A percentile compares a stretch with the other conserved stretches of the same genome.
Conservation (phyloP, 2,797 vertebrate species). For the Dermochelys coriacea region DNA sequence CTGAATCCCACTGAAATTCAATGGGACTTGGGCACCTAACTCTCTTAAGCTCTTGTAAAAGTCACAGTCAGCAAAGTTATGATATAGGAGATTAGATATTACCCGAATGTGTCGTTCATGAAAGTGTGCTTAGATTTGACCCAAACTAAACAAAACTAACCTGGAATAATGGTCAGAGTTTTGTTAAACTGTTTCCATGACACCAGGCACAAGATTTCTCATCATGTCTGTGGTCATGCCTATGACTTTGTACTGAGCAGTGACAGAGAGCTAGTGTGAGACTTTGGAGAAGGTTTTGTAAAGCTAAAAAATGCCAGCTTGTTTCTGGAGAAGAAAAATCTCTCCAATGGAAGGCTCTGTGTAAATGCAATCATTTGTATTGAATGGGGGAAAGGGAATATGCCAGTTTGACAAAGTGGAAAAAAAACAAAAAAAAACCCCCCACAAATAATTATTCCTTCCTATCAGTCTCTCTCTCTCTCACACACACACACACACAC, state of each 20-base stretch:
- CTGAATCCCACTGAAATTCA: background rate
- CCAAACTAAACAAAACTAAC: background rate
- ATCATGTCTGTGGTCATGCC: background rate
- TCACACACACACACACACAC: background rate
- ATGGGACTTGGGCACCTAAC: background rate
- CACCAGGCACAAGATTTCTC: background rate
- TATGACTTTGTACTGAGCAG: background rate
- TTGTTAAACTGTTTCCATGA: background rate
- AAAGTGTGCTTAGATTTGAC: background rate
- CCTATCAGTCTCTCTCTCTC: background rate
- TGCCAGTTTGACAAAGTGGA: background rate
- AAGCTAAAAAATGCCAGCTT: background rate
- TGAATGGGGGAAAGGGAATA: background rate
- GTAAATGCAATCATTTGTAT: background rate
- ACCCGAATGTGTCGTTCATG: accelerated
- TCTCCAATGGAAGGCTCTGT: background rate
- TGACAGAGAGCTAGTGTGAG: background rate
- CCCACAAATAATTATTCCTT: background rate
- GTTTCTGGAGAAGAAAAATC: background rate
- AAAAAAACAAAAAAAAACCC: background rate
- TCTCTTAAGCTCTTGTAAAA: background rate
- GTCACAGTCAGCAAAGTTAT: background rate
- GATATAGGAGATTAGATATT: accelerated
- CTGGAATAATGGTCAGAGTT: background rate
- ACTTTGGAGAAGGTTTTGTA: background rate